Evolutionary conservation across 2,113 vertebrate genomes (phyloP).

Genomic region (Coptodon rendalli): DNA sequence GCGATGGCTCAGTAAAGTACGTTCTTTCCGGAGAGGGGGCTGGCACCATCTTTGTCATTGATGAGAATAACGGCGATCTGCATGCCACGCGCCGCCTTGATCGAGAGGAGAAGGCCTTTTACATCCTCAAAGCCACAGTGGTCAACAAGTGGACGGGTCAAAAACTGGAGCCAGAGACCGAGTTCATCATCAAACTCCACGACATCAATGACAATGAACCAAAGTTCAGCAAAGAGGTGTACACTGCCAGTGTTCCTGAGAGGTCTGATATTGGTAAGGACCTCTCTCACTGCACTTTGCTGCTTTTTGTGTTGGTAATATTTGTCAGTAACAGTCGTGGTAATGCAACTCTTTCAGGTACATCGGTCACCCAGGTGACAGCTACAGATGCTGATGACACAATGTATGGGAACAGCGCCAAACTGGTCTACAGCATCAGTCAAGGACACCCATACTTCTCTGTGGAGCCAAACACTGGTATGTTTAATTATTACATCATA

Average conservation of each 20-base stretch:
- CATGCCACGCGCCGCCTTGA: slow-evolving; percentile 90
- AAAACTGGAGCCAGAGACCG: slow-evolving; percentile 89
- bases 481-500: background rate
- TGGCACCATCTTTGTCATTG: slow-evolving; percentile 89
- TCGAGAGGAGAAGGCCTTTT: slow-evolving; percentile 88
- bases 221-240: slow-evolving; percentile 86
- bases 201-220: slow-evolving; percentile 98
- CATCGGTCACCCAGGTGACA: slow-evolving; percentile 90
- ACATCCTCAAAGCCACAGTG: slow-evolving; percentile 85
- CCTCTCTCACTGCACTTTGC: background rate
- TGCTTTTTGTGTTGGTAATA: background rate
- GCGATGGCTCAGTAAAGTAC: slow-evolving; percentile 86
- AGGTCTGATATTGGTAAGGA: slow-evolving; percentile 86
- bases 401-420: slow-evolving; percentile 91
- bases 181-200: slow-evolving; percentile 93
- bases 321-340: background rate
- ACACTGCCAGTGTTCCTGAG: slow-evolving; percentile 85
- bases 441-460: slow-evolving; percentile 96
- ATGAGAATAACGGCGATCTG: slow-evolving; percentile 90
- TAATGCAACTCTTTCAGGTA: slow-evolving; percentile 68
- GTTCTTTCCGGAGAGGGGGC: slow-evolving; percentile 94
- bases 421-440: slow-evolving; percentile 91
- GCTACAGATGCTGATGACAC: slow-evolving; percentile 93
- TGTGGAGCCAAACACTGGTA: slow-evolving; percentile 93
- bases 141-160: slow-evolving; percentile 81